Base-by-base conservation (phyloP, 2,797 vertebrate genomes). In the Cynodonichthys magdalenae region DNA sequence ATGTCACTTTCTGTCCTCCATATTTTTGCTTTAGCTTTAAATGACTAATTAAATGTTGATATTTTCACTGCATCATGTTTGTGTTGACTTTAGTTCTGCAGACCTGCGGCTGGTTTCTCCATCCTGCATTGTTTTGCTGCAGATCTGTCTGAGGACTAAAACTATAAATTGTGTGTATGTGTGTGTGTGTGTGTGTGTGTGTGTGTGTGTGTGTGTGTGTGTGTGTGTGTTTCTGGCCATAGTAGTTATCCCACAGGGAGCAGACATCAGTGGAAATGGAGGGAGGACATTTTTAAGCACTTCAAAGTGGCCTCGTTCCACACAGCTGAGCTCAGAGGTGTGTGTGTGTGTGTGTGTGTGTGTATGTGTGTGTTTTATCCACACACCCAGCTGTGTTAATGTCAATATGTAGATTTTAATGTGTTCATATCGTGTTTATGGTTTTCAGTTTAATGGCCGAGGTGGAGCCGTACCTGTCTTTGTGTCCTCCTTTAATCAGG, bases 251-350 rank as follows among this genome's bases (percentile, higher is more conserved):
- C 88, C 83, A 20, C 67, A 66, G 84, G 85, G 88, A 87, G 54
- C 34, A 8, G 72, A 80, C 68, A 68, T 83, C 14, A 60, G 75
- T 55, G 61, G 70, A 63, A 78, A 71, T 74, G 60, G 75, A 82
- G 63, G 63, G 66, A 79, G 80, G 71, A 85, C 31, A 51, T 78
- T 83, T 85, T 87, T 85, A 86, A 86, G 77, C 75, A 83, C 85
- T 87, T 90, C 82, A 90, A 90, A 87, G 87, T 88, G 87, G 74
- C 82, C 80, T 82, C 81, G 84, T 86, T 86, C 85, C 83, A 86
- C 84, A 83, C 84, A 90, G 87, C 87, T 87, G 86, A 90, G 87
- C 81, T 76, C 84, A 75, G 75, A 69, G 59, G 73, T 80, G 73
- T 74, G 59, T 58, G 71, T 54, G 48, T 29, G 47, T 59, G 10